Evolutionary conservation across 2,888 invertebrate species (phyloP), one percentile per base, ranked within the genome.

Genomic region (Mythimna vitellina): DNA sequence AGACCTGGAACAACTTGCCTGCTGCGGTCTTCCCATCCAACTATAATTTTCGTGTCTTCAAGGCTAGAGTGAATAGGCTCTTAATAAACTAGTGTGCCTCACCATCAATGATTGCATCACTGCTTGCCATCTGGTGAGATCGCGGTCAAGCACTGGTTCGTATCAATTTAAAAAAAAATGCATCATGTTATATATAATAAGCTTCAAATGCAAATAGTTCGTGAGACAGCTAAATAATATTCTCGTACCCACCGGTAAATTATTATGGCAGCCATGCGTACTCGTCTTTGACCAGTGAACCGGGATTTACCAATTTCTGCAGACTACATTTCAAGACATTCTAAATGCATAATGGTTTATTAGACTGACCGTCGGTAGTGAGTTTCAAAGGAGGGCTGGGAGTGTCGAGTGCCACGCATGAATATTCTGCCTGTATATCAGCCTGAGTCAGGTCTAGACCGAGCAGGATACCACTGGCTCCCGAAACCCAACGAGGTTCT

Each of bases 401-500:
- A 46, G 92, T 91, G 80, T 95, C 94, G 8, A 95, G 86, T 4
- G 93, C 94, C 25, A 96, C 86, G 75, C 96, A 96, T 32, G 96
- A 91, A 86, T 95, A 96, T 85, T 96, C 95, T 0, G 96, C 95
- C 75, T 95, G 94, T 54, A 95, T 86, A 70, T 96, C 96, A 0
- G 95, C 94, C 78, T 95, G 95, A 1, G 94, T 95, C 73, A 96
- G 78, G 75, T 95, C 95, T 56, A 93, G 85, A 12, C 95, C 95
- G 53, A 96, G 89, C 17, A 96, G 87, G 49, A 95, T 75, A 5
- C 95, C 95, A 66, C 93, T 92, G 5, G 94, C 93, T 10, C 95
- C 96, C 6, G 94, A 90, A 65, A 95, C 89, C 96, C 96, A 96
- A 5, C 94, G 93, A 2, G 94, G 92, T 83, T 96, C 96, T 96